A percentile compares a stretch with the other conserved stretches of the same genome.
Conservation (phyloP, 1,140 invertebrate genomes). For the Proctacanthus coquilletti region DNA sequence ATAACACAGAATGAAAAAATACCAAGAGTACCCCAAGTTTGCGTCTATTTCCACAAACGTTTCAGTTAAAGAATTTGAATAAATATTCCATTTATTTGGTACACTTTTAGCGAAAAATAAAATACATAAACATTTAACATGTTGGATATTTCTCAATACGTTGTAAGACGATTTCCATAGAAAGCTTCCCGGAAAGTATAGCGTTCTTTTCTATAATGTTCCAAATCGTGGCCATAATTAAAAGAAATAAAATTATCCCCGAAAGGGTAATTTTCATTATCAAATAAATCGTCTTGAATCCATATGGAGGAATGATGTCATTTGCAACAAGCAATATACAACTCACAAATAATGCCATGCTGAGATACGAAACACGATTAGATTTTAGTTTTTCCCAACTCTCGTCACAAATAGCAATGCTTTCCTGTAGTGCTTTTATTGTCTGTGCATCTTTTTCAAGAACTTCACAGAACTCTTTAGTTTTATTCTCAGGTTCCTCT, state of each 20-base stretch:
- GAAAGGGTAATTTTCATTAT: constrained; percentile 43
- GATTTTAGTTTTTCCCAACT: constrained; percentile 37
- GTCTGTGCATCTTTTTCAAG: background rate
- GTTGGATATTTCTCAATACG: constrained; percentile 5
- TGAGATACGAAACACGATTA: constrained; percentile 42
- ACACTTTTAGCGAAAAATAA: too few relatives aligned
- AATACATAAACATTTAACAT: too few relatives aligned
- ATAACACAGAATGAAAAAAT: too few relatives aligned
- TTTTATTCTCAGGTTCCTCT: background rate
- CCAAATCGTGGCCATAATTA: constrained; percentile 66
- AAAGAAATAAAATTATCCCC: constrained; percentile 45
- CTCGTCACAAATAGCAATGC: constrained; percentile 41
- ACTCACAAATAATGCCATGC: constrained; percentile 33
- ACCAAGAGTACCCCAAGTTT: too few relatives aligned
- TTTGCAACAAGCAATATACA: constrained; percentile 27
- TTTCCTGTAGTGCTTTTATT: constrained; percentile 33
- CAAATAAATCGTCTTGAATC: constrained; percentile 33
- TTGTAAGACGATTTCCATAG: constrained; percentile 39
- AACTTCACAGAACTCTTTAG: constrained; percentile 8
- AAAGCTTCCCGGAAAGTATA: constrained; percentile 47
- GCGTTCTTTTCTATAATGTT: constrained; percentile 62
- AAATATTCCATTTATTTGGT: too few relatives aligned
- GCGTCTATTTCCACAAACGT: too few relatives aligned
- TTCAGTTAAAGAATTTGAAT: too few relatives aligned
- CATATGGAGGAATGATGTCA: constrained; percentile 27